Evolutionary conservation across 2,888 invertebrate genomes (phyloP).

Genomic region (Microctonus brassicae): DNA sequence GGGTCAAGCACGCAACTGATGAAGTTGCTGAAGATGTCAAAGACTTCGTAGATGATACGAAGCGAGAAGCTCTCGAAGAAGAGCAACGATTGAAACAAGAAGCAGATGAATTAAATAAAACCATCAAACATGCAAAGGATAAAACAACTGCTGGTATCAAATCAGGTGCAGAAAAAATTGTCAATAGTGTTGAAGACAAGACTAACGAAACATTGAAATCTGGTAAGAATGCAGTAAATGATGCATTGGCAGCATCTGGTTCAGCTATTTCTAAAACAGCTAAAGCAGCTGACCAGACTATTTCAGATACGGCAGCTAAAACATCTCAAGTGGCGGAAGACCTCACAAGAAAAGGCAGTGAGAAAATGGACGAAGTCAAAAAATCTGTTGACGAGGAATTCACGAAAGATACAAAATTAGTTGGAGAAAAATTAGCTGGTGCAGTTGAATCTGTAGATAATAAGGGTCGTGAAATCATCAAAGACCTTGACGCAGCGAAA

Average conservation of each 20-base stretch:
- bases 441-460: constrained; percentile 45
- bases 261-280: constrained; percentile 66
- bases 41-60: constrained; percentile 40
- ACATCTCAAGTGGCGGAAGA: constrained; percentile 31
- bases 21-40: constrained; percentile 43
- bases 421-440: constrained; percentile 41
- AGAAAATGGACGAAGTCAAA: constrained; percentile 40
- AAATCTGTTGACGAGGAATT: constrained; percentile 36
- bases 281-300: constrained; percentile 23
- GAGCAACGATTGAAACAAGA: constrained; percentile 42
- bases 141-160: not conserved
- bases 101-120: too few species aligned
- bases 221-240: constrained; percentile 52
- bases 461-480: constrained; percentile 13
- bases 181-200: constrained; percentile 57
- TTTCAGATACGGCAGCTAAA: not conserved
- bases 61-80: constrained; percentile 35
- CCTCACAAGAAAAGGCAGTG: constrained; percentile 40
- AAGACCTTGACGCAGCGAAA: constrained; percentile 35
- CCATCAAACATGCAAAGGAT: not conserved
- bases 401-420: constrained; percentile 26
- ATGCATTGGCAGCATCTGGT: constrained; percentile 60
- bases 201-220: constrained; percentile 72
- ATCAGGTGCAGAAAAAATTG: too few species aligned
- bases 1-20: constrained; percentile 41